These are phyloP conservation scores for Ophion ellenae DNA, from an alignment of 2,888 invertebrate species.

Conservation along the genomic window DNA sequence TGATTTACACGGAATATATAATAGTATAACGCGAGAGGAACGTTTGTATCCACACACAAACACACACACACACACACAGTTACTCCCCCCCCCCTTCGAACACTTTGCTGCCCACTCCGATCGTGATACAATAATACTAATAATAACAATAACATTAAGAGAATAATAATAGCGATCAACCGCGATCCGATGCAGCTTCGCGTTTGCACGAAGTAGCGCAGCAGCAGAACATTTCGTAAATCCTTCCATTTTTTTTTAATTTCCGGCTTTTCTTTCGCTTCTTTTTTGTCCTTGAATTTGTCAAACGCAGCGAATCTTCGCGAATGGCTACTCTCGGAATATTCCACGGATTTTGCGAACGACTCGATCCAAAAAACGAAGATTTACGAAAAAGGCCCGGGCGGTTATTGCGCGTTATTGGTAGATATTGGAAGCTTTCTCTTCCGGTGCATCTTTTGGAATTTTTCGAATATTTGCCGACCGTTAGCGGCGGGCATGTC, in stretches of 20 bases:
- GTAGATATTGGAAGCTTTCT: too few species aligned
- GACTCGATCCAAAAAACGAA: too few species aligned
- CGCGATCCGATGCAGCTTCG: constrained; percentile 17
- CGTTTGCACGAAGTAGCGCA: background rate
- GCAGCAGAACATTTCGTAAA: constrained; percentile 36
- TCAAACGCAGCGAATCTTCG: background rate
- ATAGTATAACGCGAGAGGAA: constrained; percentile 61
- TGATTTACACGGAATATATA: constrained; percentile 77
- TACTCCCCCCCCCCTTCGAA: constrained; percentile 26
- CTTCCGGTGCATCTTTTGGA: too few species aligned
- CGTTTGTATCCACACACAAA: constrained; percentile 56
- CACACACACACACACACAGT: constrained; percentile 31
- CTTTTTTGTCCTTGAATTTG: constrained; percentile 13
- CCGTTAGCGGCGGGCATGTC: too few species aligned
- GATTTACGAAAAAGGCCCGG: too few species aligned
- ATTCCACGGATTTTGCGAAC: too few species aligned
- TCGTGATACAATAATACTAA: constrained; percentile 55
- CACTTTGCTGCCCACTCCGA: constrained; percentile 51
- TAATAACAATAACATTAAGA: constrained; percentile 31
- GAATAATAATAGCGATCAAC: constrained; percentile 30
- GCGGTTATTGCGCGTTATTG: too few species aligned
- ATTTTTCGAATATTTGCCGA: too few species aligned
- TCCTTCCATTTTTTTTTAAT: constrained; percentile 52
- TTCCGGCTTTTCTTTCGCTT: too few species aligned
- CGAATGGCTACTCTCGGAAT: constrained; percentile 29